Evolutionary conservation across 2,888 invertebrate species (phyloP), one percentile per base, ranked within the genome.

Genomic region (Aproaerema taeniolella): DNA sequence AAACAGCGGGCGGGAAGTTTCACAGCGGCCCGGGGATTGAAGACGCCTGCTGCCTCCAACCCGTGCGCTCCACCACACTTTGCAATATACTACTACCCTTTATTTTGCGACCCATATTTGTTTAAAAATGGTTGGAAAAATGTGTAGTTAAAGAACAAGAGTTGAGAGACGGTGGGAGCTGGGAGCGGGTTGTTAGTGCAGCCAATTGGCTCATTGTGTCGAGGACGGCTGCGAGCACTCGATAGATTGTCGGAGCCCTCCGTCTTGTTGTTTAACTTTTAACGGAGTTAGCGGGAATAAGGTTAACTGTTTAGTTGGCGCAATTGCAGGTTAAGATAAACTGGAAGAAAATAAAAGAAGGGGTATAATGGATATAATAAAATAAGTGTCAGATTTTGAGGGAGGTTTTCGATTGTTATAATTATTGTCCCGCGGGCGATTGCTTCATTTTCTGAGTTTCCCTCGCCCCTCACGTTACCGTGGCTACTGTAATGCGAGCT

Each of bases 1-100:
- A 86, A 86, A 85, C 81, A 78, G 80, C 76, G 77, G 43, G 74
- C 76, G 71, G 69, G 73, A 85, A 85, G 76, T 83, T 86, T 85
- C 70, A 63, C 71, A 67, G 71, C 76, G 78, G 72, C 72, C 71
- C 75, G 75, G 77, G 82, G 71, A 70, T 72, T 72, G 76, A 66
- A 70, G 72, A 69, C 65, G 72, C 65, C 58, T 64, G 68, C 66
- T 63, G 67, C 65, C 55, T 61, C 61, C 61, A 61, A 61, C 63
- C 60, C 52, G 58, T 54, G 55, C 53, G 45, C 55, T 43, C 54
- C 53, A 58, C 66, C 62, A 67, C 67, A 62, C 67, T 72, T 63
- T 61, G 61, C 66, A 61, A 67, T 70, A 72, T 68, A 72, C 69
- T 69, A 69, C 62, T 73, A 68, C 62, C 66, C 66, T 53, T 52